Evolutionary conservation across 2,113 vertebrate genomes (phyloP).

Genomic region (Potamarius usumacintae): DNA sequence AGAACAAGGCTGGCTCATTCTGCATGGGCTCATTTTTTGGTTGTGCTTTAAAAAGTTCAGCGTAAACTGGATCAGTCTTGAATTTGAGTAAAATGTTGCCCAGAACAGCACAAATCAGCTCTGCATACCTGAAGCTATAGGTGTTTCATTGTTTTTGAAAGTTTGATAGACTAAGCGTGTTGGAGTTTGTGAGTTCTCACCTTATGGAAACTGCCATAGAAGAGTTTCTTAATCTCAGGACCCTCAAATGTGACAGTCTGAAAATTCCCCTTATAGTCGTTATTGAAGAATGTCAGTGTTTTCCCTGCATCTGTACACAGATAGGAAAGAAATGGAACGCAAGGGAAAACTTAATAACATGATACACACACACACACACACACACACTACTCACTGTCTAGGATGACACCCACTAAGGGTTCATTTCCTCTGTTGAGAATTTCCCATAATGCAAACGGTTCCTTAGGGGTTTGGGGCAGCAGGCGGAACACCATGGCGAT

Average conservation of each 20-base stretch:
- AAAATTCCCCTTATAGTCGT: slow-evolving; percentile 86
- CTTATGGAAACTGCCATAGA: slow-evolving; percentile 97
- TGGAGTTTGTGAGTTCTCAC: slow-evolving; percentile 67
- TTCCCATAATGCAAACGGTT: slow-evolving; percentile 97
- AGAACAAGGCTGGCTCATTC: neutral
- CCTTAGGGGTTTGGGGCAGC: slow-evolving; percentile 85
- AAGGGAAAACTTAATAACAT: neutral
- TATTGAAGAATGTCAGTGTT: slow-evolving; percentile 94
- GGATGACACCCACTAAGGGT: slow-evolving; percentile 90
- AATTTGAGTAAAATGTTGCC: neutral
- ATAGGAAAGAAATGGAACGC: neutral
- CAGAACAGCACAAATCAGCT: neutral
- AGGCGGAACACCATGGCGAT: slow-evolving; percentile 90
- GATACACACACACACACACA: neutral
- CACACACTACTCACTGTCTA: slow-evolving; percentile 85
- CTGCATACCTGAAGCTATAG: neutral
- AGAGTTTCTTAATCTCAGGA: slow-evolving; percentile 87
- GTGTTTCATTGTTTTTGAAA: neutral
- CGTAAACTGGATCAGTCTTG: neutral
- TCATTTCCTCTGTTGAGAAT: slow-evolving; percentile 87
- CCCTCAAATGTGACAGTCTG: slow-evolving; percentile 95
- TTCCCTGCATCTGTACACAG: slow-evolving; percentile 80
- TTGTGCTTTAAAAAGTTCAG: neutral
- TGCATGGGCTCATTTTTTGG: neutral
- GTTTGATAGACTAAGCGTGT: neutral